These are phyloP conservation scores for Pionites leucogaster DNA, from an alignment of 2,113 vertebrate species.

Conservation along the genomic window DNA sequence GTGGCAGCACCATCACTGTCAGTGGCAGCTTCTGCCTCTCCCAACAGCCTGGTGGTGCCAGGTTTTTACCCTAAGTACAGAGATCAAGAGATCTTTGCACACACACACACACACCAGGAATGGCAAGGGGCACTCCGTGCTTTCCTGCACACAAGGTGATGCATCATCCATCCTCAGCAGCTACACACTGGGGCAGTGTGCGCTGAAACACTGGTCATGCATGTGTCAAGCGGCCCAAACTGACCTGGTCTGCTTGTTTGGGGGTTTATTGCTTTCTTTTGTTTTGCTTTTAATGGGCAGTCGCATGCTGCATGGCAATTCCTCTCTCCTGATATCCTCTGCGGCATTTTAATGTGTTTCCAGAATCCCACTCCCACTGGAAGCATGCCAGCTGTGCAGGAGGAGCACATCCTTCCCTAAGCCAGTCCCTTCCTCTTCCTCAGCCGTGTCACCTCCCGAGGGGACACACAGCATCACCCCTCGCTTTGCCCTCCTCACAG, in stretches of 20 bases:
- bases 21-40: not conserved
- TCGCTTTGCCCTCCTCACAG: not conserved
- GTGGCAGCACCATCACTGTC: not conserved
- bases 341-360: not conserved
- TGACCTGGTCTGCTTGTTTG: accelerated
- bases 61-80: accelerated
- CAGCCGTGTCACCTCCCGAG: accelerated
- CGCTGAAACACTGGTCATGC: accelerated
- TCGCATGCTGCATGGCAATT: not conserved
- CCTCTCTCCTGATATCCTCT: not conserved
- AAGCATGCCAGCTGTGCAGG: not conserved
- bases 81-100: accelerated
- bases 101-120: accelerated
- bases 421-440: not conserved
- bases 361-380: not conserved
- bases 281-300: not conserved
- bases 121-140: accelerated
- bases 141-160: accelerated
- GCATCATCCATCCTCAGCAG: not conserved
- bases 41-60: accelerated
- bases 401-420: not conserved
- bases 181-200: accelerated
- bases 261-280: not conserved
- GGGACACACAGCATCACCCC: not conserved
- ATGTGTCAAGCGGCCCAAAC: accelerated